Percentiles rank a stretch among this genome's conserved stretches.
Evolutionary conservation across 2,113 vertebrate genomes (phyloP).

Genomic region (Grus americana): DNA sequence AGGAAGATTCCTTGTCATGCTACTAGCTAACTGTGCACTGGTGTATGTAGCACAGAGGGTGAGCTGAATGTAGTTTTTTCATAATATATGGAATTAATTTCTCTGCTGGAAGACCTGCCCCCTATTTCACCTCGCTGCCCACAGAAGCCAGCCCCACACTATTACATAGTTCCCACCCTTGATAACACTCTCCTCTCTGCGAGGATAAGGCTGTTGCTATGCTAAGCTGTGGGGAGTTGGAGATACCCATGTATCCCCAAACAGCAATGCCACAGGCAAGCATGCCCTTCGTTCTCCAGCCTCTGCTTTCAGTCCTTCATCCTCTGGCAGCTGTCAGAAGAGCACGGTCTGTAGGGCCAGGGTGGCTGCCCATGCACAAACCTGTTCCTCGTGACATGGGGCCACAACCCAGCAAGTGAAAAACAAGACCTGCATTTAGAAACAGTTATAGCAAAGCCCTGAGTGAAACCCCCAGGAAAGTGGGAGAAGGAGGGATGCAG

Average conservation of each 20-base stretch:
- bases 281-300: accelerated
- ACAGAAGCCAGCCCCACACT: not conserved
- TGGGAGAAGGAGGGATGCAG: accelerated
- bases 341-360: not conserved
- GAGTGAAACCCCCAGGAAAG: not conserved
- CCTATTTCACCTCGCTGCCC: not conserved
- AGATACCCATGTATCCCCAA: not conserved
- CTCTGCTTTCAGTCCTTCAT: not conserved
- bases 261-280: not conserved
- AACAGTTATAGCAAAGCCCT: not conserved
- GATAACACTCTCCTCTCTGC: accelerated
- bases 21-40: not conserved
- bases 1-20: not conserved
- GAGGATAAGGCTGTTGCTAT: not conserved
- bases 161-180: accelerated
- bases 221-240: not conserved
- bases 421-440: not conserved
- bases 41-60: not conserved
- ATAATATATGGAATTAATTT: not conserved
- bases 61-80: not conserved
- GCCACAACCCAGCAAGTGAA: accelerated
- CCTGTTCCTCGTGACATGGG: not conserved
- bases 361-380: not conserved
- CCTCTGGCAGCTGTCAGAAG: not conserved
- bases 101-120: not conserved